A percentile compares a stretch with the other conserved stretches of the same genome.
These are phyloP conservation scores for Ciconia stormi DNA, from an alignment of 2,113 vertebrate species.

Conservation along the genomic window DNA sequence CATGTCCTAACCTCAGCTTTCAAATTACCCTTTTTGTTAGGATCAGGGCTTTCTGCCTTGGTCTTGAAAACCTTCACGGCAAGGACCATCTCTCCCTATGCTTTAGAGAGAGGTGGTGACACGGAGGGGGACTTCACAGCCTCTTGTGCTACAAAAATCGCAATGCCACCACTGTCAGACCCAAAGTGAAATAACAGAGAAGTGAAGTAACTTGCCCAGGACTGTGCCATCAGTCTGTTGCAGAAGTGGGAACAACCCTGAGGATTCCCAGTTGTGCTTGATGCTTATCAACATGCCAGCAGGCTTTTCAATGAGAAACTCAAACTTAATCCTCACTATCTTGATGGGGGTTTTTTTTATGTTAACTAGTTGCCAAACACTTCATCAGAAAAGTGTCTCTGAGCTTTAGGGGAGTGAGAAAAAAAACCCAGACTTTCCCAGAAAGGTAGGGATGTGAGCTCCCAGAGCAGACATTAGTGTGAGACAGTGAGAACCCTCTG, in stretches of 20 bases:
- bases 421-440: neutral
- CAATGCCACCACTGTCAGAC: rapidly evolving
- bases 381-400: neutral
- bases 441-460: neutral
- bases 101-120: neutral
- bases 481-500: neutral
- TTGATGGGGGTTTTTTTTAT: neutral
- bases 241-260: neutral
- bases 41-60: neutral
- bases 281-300: neutral
- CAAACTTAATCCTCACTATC: neutral
- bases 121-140: neutral
- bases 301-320: neutral
- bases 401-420: neutral
- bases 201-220: neutral
- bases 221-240: neutral
- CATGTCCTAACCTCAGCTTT: neutral
- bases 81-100: neutral
- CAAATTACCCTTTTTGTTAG: neutral
- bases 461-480: neutral
- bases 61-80: neutral
- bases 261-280: neutral
- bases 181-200: neutral
- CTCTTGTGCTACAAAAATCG: neutral
- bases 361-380: neutral